Percentiles rank a stretch among this genome's conserved stretches.
Evolutionary conservation across 2,888 invertebrate genomes (phyloP).

Genomic region (Drymonia ruficornis): DNA sequence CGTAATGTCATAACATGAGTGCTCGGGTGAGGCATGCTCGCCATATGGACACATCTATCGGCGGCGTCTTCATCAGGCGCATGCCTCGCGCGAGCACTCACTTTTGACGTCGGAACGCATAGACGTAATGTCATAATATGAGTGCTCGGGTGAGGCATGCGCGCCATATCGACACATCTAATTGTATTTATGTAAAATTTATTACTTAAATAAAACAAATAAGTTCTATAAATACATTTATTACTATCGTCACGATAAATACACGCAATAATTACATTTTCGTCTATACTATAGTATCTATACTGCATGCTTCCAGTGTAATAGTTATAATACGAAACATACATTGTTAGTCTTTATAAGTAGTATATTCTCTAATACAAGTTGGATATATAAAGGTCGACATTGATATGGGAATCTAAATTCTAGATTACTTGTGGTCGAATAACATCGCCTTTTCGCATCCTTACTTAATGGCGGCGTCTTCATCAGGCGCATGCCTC

Average conservation of each 20-base stretch:
- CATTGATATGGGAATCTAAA: constrained; percentile 33
- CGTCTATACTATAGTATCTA: constrained; percentile 30
- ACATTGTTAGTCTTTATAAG: constrained; percentile 27
- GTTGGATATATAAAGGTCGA: constrained; percentile 28
- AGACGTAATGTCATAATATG: too few species aligned
- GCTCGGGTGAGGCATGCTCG: too few species aligned
- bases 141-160: too few species aligned
- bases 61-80: too few species aligned
- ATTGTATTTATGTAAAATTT: too few species aligned
- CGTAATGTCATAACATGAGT: too few species aligned
- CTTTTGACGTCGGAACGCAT: too few species aligned
- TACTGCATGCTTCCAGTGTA: constrained; percentile 34
- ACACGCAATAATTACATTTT: constrained; percentile 51
- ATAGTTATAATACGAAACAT: constrained; percentile 17
- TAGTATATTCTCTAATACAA: background rate
- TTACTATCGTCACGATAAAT: constrained; percentile 57
- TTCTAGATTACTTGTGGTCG: constrained; percentile 26
- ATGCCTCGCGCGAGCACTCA: too few species aligned
- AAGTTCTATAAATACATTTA: constrained; percentile 51
- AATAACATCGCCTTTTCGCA: constrained; percentile 19
- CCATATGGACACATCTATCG: too few species aligned
- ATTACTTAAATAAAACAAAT: constrained; percentile 24
- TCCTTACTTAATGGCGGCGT: too few species aligned
- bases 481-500: too few species aligned
- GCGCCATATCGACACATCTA: too few species aligned